Conservation (phyloP, 2,797 vertebrate genomes). For the Australoheros facetus region DNA sequence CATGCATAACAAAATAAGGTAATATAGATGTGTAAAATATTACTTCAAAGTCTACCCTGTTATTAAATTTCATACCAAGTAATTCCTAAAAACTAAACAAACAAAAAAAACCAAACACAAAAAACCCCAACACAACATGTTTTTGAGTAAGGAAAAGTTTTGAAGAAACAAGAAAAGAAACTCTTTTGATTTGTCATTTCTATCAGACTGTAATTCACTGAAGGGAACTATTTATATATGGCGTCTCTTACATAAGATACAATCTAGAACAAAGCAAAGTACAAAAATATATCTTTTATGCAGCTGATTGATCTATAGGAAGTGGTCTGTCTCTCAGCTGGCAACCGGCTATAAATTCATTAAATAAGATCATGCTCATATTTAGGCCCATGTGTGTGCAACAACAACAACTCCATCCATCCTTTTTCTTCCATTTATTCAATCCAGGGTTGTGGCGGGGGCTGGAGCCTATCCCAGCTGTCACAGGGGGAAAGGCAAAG, state of each 20-base stretch:
- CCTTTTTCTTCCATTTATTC: not conserved
- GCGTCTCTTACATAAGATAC: constrained; percentile 24
- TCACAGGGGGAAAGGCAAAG: no score
- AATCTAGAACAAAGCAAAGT: constrained; percentile 36
- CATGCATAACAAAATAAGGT: no score
- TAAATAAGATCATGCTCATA: not conserved
- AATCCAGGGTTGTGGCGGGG: not conserved
- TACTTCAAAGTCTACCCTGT: no score
- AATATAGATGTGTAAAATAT: no score
- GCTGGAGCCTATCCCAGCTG: not conserved
- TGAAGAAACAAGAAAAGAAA: constrained; percentile 10
- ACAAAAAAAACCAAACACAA: not conserved
- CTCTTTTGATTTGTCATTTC: constrained; percentile 31
- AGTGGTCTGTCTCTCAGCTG: constrained; percentile 17
- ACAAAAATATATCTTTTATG: constrained; percentile 31
- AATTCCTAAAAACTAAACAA: not conserved
- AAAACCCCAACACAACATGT: not conserved
- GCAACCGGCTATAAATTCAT: not conserved
- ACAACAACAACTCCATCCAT: not conserved
- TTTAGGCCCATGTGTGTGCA: not conserved
- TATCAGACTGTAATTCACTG: constrained; percentile 17
- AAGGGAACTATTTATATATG: constrained; percentile 37
- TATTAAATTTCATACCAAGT: no score
- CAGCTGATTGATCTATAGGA: constrained; percentile 14
- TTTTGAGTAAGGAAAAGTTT: not conserved